A percentile compares a stretch with the other conserved stretches of the same genome.
Conservation (phyloP, 2,113 vertebrate species). For the Candoia aspera region DNA sequence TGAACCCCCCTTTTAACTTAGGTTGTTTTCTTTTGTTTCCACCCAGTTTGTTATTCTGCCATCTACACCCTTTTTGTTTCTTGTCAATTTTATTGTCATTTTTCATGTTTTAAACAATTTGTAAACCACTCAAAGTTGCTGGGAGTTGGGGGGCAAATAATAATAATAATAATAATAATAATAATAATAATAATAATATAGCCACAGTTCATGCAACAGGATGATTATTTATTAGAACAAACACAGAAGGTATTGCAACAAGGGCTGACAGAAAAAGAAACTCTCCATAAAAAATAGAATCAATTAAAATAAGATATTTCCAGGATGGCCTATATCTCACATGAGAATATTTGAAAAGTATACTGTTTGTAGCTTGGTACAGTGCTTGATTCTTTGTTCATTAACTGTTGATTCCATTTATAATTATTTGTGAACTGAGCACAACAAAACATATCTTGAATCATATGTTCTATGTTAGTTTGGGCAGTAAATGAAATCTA, state of each 20-base stretch:
- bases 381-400: not conserved
- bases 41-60: no score
- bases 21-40: no score
- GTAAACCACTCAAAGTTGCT: no score
- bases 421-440: not conserved
- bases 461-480: not conserved
- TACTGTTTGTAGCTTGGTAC: not conserved
- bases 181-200: no score
- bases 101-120: no score
- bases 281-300: not conserved
- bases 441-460: not conserved
- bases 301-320: not conserved
- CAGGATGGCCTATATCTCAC: not conserved
- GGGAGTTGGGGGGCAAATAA: no score
- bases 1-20: no score
- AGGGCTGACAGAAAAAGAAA: not conserved
- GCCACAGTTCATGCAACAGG: not conserved
- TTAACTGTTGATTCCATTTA: slow-evolving; percentile 4
- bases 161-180: no score
- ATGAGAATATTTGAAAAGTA: not conserved
- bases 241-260: not conserved
- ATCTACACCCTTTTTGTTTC: no score
- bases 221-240: not conserved
- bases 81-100: no score
- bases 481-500: not conserved